A percentile compares a stretch with the other conserved stretches of the same genome.
Conservation (phyloP, 2,888 invertebrate species). For the Drosophila neonasuta region DNA sequence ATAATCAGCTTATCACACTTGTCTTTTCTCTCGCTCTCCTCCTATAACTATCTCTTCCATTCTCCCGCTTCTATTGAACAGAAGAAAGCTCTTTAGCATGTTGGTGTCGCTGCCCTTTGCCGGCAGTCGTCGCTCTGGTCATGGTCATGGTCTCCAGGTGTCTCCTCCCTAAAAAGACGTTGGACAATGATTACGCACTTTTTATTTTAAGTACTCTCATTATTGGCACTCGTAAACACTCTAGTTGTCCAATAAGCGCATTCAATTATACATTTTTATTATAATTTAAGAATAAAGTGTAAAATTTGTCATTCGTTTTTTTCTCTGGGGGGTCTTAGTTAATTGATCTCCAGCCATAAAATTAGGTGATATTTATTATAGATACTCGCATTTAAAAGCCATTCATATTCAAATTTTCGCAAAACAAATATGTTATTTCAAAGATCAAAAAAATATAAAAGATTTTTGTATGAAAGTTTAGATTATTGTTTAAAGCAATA, state of each 20-base stretch:
- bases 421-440: no score
- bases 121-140: conserved; percentile 42
- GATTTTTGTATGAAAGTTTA: no score
- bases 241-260: conserved; percentile 25
- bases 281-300: conserved; percentile 31
- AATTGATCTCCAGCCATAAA: conserved; percentile 7
- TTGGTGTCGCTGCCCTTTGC: conserved; percentile 73
- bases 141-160: conserved; percentile 50
- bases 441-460: no score
- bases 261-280: not conserved
- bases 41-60: not conserved
- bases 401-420: no score
- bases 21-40: conserved; percentile 9
- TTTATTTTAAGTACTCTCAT: conserved; percentile 33
- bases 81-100: conserved; percentile 74
- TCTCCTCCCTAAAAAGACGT: conserved; percentile 43
- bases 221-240: conserved; percentile 5
- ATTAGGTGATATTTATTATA: not conserved
- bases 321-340: not conserved
- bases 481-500: no score
- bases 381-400: not conserved
- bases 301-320: not conserved
- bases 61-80: conserved; percentile 27
- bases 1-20: conserved; percentile 58
- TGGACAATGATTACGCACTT: conserved; percentile 33